Conservation (phyloP, 2,113 vertebrate species). For the Bungarus multicinctus region DNA sequence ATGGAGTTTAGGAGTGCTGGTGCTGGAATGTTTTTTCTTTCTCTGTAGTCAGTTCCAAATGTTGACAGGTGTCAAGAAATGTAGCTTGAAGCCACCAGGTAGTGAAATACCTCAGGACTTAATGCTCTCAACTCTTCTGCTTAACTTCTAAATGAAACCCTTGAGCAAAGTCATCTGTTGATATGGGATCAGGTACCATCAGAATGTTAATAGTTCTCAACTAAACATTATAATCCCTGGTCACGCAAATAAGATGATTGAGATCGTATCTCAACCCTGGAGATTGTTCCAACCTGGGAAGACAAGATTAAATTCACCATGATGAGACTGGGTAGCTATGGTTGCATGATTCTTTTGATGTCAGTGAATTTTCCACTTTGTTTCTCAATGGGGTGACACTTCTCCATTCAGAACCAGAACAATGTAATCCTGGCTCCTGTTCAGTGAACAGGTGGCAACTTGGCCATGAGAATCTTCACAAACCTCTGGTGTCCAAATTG, state of each 20-base stretch:
- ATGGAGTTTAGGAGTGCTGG: background rate
- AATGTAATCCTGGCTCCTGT: background rate
- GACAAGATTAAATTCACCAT: background rate
- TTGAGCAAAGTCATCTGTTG: background rate
- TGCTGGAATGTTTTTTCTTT: background rate
- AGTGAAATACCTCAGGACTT: background rate
- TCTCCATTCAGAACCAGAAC: background rate
- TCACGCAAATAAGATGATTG: background rate
- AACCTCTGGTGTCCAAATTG: background rate
- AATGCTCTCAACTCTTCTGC: background rate
- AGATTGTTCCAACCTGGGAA: background rate
- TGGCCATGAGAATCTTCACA: background rate
- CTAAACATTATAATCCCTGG: background rate
- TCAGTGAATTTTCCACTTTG: background rate
- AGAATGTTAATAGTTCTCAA: background rate
- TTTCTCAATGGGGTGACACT: background rate
- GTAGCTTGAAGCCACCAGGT: background rate
- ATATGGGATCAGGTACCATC: background rate
- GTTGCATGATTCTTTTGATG: background rate
- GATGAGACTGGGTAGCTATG: background rate
- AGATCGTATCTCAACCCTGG: background rate
- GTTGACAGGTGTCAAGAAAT: background rate
- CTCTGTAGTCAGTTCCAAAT: background rate
- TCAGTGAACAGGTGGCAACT: background rate
- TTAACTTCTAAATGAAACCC: background rate